These are phyloP conservation scores for Drosophila nigrodunni DNA, from an alignment of 1,140 invertebrate genomes.

Conservation along the genomic window DNA sequence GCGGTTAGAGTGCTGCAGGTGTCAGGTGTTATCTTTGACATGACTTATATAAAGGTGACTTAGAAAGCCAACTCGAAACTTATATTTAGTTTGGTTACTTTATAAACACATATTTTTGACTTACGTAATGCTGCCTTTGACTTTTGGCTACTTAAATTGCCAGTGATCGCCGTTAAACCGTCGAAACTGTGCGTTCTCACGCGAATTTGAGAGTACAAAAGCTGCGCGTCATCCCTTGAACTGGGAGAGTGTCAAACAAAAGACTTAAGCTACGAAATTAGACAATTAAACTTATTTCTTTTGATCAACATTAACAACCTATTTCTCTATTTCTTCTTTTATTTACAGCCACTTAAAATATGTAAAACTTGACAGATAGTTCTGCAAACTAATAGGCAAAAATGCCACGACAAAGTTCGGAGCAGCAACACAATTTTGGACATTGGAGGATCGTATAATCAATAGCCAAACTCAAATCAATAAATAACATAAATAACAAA, in stretches of 20 bases:
- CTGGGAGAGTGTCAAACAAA: conserved; percentile 32
- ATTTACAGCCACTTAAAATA: conserved; percentile 40
- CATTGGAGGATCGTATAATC: conserved; percentile 12
- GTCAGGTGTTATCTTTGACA: conserved; percentile 27
- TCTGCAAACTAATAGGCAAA: conserved; percentile 31
- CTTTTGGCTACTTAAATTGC: conserved; percentile 36
- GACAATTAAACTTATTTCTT: neutral
- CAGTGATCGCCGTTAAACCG: conserved; percentile 43
- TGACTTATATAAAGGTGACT: conserved; percentile 50
- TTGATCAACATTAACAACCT: conserved; percentile 18
- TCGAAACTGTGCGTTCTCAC: conserved; percentile 33
- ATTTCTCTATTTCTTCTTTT: conserved; percentile 25
- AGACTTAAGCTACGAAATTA: conserved; percentile 59
- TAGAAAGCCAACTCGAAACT: conserved; percentile 42
- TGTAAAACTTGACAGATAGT: conserved; percentile 30
- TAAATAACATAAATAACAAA: conserved; percentile 27
- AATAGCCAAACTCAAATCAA: conserved; percentile 13
- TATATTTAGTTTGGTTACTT: conserved; percentile 32
- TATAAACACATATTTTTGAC: conserved; percentile 29
- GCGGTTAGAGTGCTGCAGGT: conserved; percentile 42
- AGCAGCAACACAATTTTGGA: conserved; percentile 29
- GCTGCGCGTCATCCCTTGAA: conserved; percentile 3
- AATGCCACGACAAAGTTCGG: conserved; percentile 51
- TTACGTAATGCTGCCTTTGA: conserved; percentile 51
- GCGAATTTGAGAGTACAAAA: conserved; percentile 13